Evolutionary conservation across 2,113 vertebrate species (phyloP).

Genomic region (Mus pahari): DNA sequence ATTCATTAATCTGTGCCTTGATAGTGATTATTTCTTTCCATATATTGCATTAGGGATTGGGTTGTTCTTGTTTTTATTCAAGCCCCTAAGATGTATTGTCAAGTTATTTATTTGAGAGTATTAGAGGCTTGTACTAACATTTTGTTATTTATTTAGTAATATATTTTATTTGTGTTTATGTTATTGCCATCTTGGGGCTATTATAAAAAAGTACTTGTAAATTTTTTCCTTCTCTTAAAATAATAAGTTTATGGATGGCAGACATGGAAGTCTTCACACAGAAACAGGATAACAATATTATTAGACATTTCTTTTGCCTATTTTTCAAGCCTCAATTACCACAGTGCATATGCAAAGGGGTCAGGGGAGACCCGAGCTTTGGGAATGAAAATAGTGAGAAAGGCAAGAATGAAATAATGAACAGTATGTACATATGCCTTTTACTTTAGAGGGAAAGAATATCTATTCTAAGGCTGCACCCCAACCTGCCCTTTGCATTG

Average conservation of each 20-base stretch:
- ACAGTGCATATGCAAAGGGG: not conserved
- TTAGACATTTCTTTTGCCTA: not conserved
- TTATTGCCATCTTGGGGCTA: not conserved
- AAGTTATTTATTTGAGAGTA: not conserved
- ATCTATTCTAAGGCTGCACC: not conserved
- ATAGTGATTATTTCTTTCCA: not conserved
- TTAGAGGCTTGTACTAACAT: not conserved
- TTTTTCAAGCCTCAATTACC: not conserved
- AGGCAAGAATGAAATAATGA: not conserved
- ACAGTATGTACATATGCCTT: not conserved
- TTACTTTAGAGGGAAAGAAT: not conserved
- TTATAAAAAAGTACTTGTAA: not conserved
- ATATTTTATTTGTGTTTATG: not conserved
- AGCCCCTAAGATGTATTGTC: not conserved
- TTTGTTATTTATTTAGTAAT: not conserved
- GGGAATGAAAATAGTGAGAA: not conserved
- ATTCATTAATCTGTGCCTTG: not conserved
- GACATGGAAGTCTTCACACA: not conserved
- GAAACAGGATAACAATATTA: not conserved
- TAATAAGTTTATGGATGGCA: not conserved
- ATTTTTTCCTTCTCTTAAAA: not conserved
- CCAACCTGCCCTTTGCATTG: not conserved
- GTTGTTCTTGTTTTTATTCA: not conserved
- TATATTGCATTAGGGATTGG: not conserved
- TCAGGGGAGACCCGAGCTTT: not conserved